Conservation (phyloP, 92 coral and sea anemone genomes). For the Metridium senile region DNA sequence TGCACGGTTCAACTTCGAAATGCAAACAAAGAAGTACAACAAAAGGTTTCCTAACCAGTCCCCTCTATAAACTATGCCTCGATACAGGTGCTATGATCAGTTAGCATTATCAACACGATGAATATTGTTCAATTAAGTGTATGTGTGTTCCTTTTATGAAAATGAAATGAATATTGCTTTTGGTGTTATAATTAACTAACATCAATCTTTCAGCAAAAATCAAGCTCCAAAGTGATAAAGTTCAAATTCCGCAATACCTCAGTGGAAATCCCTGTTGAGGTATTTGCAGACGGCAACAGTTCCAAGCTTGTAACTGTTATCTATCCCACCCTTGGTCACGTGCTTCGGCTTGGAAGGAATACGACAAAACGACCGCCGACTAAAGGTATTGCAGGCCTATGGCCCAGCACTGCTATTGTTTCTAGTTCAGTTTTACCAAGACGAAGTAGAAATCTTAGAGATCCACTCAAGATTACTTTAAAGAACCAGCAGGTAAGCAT, state of each 20-base stretch:
- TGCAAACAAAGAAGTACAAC: too few species aligned
- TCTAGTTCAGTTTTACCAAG: slow-evolving; percentile 50
- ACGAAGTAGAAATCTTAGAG: neutral
- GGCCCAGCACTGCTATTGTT: slow-evolving; percentile 27
- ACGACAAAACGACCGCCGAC: neutral
- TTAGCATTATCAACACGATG: too few species aligned
- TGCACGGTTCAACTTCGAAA: too few species aligned
- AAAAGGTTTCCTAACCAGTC: too few species aligned
- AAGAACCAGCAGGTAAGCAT: slow-evolving; percentile 25
- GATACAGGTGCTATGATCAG: too few species aligned
- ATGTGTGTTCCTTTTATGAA: too few species aligned
- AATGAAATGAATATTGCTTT: too few species aligned
- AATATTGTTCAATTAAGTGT: too few species aligned
- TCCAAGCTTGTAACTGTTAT: slow-evolving; percentile 40
- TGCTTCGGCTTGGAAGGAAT: slow-evolving; percentile 5
- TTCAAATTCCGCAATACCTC: slow-evolving; percentile 28
- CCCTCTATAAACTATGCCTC: too few species aligned
- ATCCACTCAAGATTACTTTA: slow-evolving; percentile 39
- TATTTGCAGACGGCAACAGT: neutral
- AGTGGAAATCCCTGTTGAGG: slow-evolving; percentile 8
- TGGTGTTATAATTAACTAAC: too few species aligned
- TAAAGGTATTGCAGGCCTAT: slow-evolving; percentile 1
- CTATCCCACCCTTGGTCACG: slow-evolving; percentile 43
- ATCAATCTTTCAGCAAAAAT: neutral
- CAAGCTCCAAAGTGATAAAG: neutral